A percentile compares a stretch with the other conserved stretches of the same genome.
These are phyloP conservation scores for Lordiphosa collinella DNA, from an alignment of 1,140 invertebrate genomes.

Conservation along the genomic window DNA sequence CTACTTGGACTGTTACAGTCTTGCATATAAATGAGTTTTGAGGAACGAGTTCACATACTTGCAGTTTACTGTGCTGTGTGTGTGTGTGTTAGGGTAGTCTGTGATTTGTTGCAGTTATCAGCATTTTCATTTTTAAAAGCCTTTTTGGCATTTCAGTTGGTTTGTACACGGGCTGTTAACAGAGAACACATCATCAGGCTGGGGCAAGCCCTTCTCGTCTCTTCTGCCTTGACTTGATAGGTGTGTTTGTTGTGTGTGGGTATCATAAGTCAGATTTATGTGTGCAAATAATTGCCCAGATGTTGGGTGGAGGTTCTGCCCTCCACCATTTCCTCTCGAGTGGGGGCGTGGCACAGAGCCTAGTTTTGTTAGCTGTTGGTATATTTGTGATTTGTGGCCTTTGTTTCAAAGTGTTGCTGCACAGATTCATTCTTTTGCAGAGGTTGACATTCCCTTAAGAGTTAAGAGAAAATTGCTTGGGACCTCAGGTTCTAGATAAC, in stretches of 20 bases:
- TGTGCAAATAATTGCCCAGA: slow-evolving; percentile 60
- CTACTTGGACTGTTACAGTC: neutral
- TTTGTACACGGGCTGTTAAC: slow-evolving; percentile 31
- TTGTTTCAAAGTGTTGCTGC: slow-evolving; percentile 54
- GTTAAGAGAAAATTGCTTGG: too few relatives aligned
- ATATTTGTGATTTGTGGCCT: slow-evolving; percentile 60
- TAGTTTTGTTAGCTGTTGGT: slow-evolving; percentile 40
- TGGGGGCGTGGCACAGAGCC: slow-evolving; percentile 20
- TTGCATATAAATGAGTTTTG: slow-evolving; percentile 59
- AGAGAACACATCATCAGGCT: slow-evolving; percentile 52
- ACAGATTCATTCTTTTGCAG: neutral
- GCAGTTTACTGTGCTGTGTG: slow-evolving; percentile 31
- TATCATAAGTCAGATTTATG: slow-evolving; percentile 74
- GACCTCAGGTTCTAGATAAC: too few relatives aligned
- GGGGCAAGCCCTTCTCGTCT: neutral
- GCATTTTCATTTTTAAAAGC: slow-evolving; percentile 69
- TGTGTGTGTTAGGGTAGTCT: slow-evolving; percentile 15
- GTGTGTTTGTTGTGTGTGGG: slow-evolving; percentile 11
- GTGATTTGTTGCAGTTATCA: slow-evolving; percentile 74
- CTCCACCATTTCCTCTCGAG: slow-evolving; percentile 23
- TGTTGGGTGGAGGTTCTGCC: slow-evolving; percentile 12
- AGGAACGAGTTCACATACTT: slow-evolving; percentile 65
- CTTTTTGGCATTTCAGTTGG: slow-evolving; percentile 18
- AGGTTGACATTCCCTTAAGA: too few relatives aligned
- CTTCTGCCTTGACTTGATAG: neutral